These are phyloP conservation scores for Chelon labrosus DNA, from an alignment of 2,797 vertebrate species.

Conservation along the genomic window DNA sequence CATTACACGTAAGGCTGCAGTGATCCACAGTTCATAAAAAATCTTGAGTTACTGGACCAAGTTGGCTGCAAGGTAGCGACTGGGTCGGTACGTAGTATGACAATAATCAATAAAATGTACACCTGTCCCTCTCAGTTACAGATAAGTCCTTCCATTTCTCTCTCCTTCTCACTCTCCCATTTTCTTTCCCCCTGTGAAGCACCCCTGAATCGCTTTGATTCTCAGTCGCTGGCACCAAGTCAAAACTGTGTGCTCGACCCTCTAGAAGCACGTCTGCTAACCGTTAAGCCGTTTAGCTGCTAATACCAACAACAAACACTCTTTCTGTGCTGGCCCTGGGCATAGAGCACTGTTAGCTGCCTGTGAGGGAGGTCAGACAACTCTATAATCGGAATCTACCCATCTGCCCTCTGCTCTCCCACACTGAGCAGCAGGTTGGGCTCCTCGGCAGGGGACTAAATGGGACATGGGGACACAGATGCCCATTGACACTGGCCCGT, in stretches of 20 bases:
- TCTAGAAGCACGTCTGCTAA: constrained; percentile 77
- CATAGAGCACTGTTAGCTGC: constrained; percentile 68
- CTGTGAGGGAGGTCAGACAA: constrained; percentile 78
- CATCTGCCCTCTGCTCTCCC: constrained; percentile 80
- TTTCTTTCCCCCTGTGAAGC: constrained; percentile 17
- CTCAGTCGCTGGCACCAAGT: constrained; percentile 72
- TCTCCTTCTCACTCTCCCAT: constrained; percentile 12
- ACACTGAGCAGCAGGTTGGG: constrained; percentile 76
- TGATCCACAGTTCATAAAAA: constrained; percentile 12
- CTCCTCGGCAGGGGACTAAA: constrained; percentile 79
- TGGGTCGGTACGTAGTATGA: not conserved
- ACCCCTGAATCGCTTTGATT: constrained; percentile 60
- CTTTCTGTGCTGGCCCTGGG: constrained; percentile 76
- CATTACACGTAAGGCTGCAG: not conserved
- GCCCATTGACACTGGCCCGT: constrained; percentile 76
- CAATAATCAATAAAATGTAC: constrained; percentile 9
- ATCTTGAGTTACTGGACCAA: not conserved
- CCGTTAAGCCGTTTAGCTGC: constrained; percentile 84
- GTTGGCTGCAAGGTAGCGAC: not conserved
- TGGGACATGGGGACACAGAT: constrained; percentile 82
- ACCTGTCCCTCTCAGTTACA: constrained; percentile 45
- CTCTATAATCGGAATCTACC: constrained; percentile 83
- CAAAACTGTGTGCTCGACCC: constrained; percentile 74
- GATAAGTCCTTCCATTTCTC: constrained; percentile 10
- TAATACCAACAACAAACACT: constrained; percentile 85